A percentile compares a stretch with the other conserved stretches of the same genome.
phyloP scores from a whole-genome alignment of 2,797 vertebrate genomes.

The Lagodon rhomboides region DNA sequence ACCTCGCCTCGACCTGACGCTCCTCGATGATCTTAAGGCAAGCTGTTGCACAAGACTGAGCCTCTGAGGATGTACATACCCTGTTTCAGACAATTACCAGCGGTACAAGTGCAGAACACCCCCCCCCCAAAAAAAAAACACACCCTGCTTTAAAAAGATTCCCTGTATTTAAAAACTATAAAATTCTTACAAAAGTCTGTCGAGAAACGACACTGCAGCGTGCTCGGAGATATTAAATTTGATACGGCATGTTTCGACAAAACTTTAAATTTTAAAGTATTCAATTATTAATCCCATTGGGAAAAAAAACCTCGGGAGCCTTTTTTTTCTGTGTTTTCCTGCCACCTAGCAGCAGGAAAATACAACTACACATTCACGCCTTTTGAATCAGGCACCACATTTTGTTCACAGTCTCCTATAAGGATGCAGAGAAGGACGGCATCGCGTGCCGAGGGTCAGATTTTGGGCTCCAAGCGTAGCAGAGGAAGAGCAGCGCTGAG shows the following conservation, averaged over 20 bases:
- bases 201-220: neutral
- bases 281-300: slow-evolving; percentile 52
- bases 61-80: slow-evolving; percentile 42
- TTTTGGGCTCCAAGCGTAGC: slow-evolving; percentile 16
- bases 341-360: slow-evolving; percentile 69
- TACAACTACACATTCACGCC: slow-evolving; percentile 54
- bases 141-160: slow-evolving; percentile 37
- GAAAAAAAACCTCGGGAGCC: slow-evolving; percentile 29
- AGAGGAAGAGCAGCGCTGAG: slow-evolving; percentile 43
- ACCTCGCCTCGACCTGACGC: slow-evolving; percentile 26
- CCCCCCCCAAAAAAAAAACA: slow-evolving; percentile 1
- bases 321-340: slow-evolving; percentile 42
- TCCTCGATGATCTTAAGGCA: slow-evolving; percentile 53
- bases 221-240: neutral
- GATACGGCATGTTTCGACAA: slow-evolving; percentile 8
- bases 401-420: slow-evolving; percentile 48
- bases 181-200: slow-evolving; percentile 6
- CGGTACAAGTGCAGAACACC: slow-evolving; percentile 45
- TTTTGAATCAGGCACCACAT: slow-evolving; percentile 40
- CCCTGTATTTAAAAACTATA: slow-evolving; percentile 24
- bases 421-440: slow-evolving; percentile 36
- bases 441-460: slow-evolving; percentile 5
- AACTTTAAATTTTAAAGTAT: slow-evolving; percentile 19
- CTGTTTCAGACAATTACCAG: slow-evolving; percentile 34
- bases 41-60: slow-evolving; percentile 28